Evolutionary conservation across 2,113 vertebrate species (phyloP), one percentile per base, ranked within the genome.

Genomic region (Muscicapa adusta): DNA sequence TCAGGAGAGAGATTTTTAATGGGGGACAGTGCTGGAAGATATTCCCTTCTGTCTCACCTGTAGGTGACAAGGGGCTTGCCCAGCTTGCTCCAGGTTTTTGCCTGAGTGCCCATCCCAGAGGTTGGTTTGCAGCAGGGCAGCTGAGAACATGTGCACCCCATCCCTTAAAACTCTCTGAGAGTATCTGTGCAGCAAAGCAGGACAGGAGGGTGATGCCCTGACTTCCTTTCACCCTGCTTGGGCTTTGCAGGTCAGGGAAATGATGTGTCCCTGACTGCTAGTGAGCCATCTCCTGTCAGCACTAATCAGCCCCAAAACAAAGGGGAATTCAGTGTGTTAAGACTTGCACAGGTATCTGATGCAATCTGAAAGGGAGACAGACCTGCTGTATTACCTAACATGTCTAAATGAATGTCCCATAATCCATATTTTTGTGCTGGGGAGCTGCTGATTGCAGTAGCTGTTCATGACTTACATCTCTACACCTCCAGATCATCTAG

Each of bases 331-430:
- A 56, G 47, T 80, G 31, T 96, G 94, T 90, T 73, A 71, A 58
- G 93, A 94, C 92, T 92, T 96, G 94, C 74, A 89, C 9, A 47
- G 73, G 23, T 63, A 53, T 86, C 90, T 94, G 95, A 90, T 88
- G 85, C 82, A 96, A 95, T 83, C 82, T 84, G 36, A 80, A 63
- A n/a, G 45, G 26, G 38, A 96, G 71, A 70, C 63, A 86, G 91
- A 65, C 47, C 61, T 87, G 63, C n/a, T 89, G 56, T 48, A 75
- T 91, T 93, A 62, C 67, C 71, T 85, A 70, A 89, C 67, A 76
- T 20, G 22, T 40, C 82, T 70, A 88, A 65, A 72, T 19, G 34
- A 90, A 67, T 72, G 43, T 28, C 88, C 51, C 66, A 70, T 9
- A 58, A 47, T 22, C 53, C 85, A 22, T 6, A 77, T 45, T 68